A percentile compares a stretch with the other conserved stretches of the same genome.
These are phyloP conservation scores for Premnoplex brunnescens DNA, from an alignment of 2,797 vertebrate genomes.

Conservation along the genomic window DNA sequence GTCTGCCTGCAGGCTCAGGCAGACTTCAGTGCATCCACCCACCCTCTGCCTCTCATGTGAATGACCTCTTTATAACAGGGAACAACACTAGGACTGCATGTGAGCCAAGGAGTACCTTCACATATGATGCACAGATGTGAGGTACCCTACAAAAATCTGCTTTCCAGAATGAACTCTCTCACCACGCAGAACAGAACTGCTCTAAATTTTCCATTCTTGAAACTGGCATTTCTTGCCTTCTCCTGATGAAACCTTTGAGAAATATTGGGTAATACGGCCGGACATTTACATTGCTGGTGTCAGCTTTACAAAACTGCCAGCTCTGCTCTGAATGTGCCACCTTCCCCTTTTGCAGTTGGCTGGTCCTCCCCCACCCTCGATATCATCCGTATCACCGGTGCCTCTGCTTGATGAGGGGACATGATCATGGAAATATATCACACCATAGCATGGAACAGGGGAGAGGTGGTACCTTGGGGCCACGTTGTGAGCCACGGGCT, in stretches of 20 bases:
- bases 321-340: background rate
- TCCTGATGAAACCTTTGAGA: background rate
- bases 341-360: background rate
- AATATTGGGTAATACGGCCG: background rate
- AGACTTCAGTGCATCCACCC: background rate
- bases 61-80: background rate
- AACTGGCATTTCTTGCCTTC: background rate
- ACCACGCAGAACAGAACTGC: background rate
- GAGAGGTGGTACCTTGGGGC: background rate
- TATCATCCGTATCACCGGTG: accelerated
- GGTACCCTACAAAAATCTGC: background rate
- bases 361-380: background rate
- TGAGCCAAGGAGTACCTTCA: background rate
- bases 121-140: background rate
- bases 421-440: accelerated
- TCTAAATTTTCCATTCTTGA: background rate
- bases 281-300: background rate
- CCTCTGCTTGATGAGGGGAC: accelerated
- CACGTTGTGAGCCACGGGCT: background rate
- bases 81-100: background rate
- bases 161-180: background rate
- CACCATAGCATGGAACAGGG: background rate
- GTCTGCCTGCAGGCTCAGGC: background rate
- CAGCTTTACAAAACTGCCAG: background rate
- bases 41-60: background rate